Evolutionary conservation across 1,140 invertebrate species (phyloP), one percentile per base, ranked within the genome.

Genomic region (Brachionus plicatilis): DNA sequence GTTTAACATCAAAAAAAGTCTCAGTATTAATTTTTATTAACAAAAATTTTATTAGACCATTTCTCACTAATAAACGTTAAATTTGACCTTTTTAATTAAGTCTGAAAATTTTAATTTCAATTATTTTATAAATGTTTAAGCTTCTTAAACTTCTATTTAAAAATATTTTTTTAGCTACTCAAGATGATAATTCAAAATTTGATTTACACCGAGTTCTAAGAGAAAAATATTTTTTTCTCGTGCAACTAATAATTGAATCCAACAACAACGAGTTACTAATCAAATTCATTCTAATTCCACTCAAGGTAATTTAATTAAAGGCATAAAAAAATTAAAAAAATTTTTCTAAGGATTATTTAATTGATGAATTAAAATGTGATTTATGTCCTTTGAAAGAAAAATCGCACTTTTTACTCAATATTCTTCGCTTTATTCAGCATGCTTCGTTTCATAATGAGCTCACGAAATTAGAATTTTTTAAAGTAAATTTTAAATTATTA

Each of bases 341-440:
- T 50, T 24, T 43, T 47, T 76, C 11, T n/a, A 20, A 76, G 72
- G 11, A 50, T 1, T 76, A 27, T 50, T 76, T 76, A 7, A 11
- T 50, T n/a, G 47, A 27, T 6, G 72, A 76, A 50, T 12, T 27
- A 50, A 76, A 29, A 50, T 76, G 72, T 76, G 8, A 50, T 12
- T 12, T 50, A 6, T 76, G 72, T 68, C 37, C 79, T 14, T 17
- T 60, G 14, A 82, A 82, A 27, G 79, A 82, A 68, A 82, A 82
- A 29, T 65, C 33, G 0, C 79, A 82, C 37, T 82, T 82, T 47
- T 20, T 68, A 47, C 29, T 82, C 14, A 82, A 82, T 37, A 82
- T 82, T 43, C 29, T 82, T 17, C 53, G 79, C 14, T 82, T 20
- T 37, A 82, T 82, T 65, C 53, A 82, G 0, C 79, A 82, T n/a